A percentile compares a stretch with the other conserved stretches of the same genome.
phyloP scores from a whole-genome alignment of 2,888 invertebrate genomes.

The Halictus quadricinctus region DNA sequence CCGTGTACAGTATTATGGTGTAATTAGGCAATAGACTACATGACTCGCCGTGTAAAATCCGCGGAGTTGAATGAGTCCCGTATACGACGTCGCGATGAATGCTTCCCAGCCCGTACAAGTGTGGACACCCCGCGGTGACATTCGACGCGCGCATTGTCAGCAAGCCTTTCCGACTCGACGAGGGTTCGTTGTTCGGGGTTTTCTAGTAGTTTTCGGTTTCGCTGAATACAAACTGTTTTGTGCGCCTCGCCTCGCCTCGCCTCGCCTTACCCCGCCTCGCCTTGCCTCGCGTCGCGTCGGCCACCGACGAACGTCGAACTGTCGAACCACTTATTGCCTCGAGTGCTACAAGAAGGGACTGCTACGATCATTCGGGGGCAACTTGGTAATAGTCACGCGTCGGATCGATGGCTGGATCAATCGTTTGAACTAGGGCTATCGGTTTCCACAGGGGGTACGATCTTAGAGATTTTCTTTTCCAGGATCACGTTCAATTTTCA shows the following conservation, averaged over 20 bases:
- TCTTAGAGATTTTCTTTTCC: background rate
- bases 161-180: constrained; percentile 58
- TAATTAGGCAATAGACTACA: constrained; percentile 76
- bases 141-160: constrained; percentile 64
- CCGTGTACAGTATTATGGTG: constrained; percentile 67
- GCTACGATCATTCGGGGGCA: background rate
- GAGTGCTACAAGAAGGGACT: background rate
- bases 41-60: constrained; percentile 73
- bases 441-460: background rate
- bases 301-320: background rate
- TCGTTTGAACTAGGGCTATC: background rate
- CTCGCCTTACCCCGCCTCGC: background rate
- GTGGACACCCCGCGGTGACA: constrained; percentile 75
- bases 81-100: constrained; percentile 56
- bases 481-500: too few relatives aligned
- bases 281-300: background rate
- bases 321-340: constrained; percentile 2
- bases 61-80: constrained; percentile 65
- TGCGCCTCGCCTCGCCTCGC: background rate
- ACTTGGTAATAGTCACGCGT: background rate
- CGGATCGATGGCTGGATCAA: background rate
- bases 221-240: constrained; percentile 47
- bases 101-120: constrained; percentile 67
- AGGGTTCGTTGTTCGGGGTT: constrained; percentile 54
- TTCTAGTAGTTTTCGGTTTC: constrained; percentile 44